These are phyloP conservation scores for Mamestra brassicae DNA, from an alignment of 2,888 invertebrate genomes.

Conservation along the genomic window DNA sequence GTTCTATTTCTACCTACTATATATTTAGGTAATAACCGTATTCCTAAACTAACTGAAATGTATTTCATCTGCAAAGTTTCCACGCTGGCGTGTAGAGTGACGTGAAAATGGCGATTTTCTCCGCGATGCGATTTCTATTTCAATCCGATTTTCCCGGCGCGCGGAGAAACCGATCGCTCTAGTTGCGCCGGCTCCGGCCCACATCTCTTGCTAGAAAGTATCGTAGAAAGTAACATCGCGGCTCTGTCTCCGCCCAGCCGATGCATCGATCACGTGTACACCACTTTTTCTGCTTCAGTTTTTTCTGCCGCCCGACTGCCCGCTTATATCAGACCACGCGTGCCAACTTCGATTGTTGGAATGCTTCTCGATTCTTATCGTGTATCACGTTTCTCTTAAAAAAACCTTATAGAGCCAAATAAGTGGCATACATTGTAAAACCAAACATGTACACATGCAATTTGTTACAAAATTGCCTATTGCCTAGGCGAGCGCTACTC, in stretches of 20 bases:
- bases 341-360: slow-evolving; percentile 61
- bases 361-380: slow-evolving; percentile 65
- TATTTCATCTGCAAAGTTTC: slow-evolving; percentile 73
- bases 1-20: slow-evolving; percentile 2
- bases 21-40: slow-evolving; percentile 10
- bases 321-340: slow-evolving; percentile 65
- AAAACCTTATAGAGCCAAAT: slow-evolving; percentile 43
- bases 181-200: slow-evolving; percentile 88
- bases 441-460: slow-evolving; percentile 44
- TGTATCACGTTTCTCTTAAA: slow-evolving; percentile 54
- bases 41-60: slow-evolving; percentile 51
- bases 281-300: slow-evolving; percentile 80
- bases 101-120: slow-evolving; percentile 88
- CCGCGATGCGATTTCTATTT: slow-evolving; percentile 89
- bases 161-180: slow-evolving; percentile 90
- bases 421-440: slow-evolving; percentile 34
- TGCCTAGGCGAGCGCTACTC: slow-evolving; percentile 40
- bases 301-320: slow-evolving; percentile 69
- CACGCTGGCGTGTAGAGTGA: slow-evolving; percentile 81
- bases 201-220: slow-evolving; percentile 91
- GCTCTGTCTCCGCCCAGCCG: slow-evolving; percentile 83
- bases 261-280: slow-evolving; percentile 85
- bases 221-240: slow-evolving; percentile 90
- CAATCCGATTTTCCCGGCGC: slow-evolving; percentile 90
- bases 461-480: slow-evolving; percentile 56